phyloP scores from a whole-genome alignment of 2,888 invertebrate genomes.

The Smittia sp. region DNA sequence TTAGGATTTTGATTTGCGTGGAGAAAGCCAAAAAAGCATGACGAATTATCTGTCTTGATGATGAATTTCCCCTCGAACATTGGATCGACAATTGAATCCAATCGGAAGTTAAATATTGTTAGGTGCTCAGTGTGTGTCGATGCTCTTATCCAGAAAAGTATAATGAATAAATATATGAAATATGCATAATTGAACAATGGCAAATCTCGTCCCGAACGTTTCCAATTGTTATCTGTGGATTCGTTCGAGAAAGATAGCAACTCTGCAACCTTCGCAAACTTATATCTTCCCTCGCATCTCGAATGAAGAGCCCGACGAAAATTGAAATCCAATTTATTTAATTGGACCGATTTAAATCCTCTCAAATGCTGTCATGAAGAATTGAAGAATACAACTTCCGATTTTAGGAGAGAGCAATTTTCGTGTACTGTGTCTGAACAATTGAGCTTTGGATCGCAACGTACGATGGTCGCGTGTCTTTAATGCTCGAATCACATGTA shows the following conservation, averaged over 20 bases:
- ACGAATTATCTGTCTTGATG: background rate
- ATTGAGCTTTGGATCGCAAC: background rate
- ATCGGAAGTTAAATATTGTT: slow-evolving; percentile 38
- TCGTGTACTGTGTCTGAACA: background rate
- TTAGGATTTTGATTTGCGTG: background rate
- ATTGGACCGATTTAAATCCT: slow-evolving; percentile 40
- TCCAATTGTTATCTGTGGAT: background rate
- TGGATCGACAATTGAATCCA: slow-evolving; percentile 34
- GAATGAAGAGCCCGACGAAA: background rate
- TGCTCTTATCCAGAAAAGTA: slow-evolving; percentile 9
- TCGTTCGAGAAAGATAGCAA: background rate
- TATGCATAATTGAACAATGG: slow-evolving; percentile 40
- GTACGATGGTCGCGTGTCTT: slow-evolving; percentile 33
- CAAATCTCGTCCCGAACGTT: slow-evolving; percentile 9
- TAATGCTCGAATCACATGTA: background rate
- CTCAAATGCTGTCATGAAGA: background rate
- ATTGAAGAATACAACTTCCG: slow-evolving; percentile 32
- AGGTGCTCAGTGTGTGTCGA: slow-evolving; percentile 1
- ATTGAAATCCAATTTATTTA: slow-evolving; percentile 41
- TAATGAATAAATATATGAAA: too few relatives aligned
- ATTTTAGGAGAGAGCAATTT: background rate
- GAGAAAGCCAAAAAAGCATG: background rate
- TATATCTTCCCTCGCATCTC: background rate
- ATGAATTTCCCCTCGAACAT: background rate
- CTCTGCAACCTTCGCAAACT: slow-evolving; percentile 13